phyloP scores from a whole-genome alignment of 2,113 vertebrate species.

The Gambusia holbrooki region DNA sequence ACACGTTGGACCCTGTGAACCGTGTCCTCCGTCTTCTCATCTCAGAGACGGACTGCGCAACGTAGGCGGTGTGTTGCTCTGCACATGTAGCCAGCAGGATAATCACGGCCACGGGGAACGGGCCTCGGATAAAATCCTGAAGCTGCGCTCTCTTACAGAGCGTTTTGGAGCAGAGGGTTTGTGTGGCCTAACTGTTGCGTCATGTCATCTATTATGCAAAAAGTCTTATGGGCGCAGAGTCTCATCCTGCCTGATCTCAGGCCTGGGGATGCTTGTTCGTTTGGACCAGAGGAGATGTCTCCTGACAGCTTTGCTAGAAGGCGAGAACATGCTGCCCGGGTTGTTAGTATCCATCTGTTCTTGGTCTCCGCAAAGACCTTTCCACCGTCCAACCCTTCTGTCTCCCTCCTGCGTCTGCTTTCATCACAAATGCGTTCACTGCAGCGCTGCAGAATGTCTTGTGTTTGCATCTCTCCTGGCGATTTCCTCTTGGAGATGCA shows the following conservation, averaged over 20 bases:
- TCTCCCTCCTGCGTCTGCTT: constrained; percentile 24
- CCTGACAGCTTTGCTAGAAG: constrained; percentile 59
- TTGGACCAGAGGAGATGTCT: constrained; percentile 57
- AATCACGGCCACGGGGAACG: neutral
- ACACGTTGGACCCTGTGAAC: constrained; percentile 4
- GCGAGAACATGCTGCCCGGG: constrained; percentile 46
- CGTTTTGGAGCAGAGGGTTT: constrained; percentile 21
- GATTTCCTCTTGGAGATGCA: constrained; percentile 5
- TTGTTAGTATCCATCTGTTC: constrained; percentile 62
- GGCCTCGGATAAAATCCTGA: constrained; percentile 29
- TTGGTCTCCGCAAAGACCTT: constrained; percentile 44
- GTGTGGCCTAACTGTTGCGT: constrained; percentile 49
- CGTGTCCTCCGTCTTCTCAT: neutral
- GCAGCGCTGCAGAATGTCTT: constrained; percentile 12
- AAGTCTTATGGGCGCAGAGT: constrained; percentile 56
- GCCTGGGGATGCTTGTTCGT: constrained; percentile 56
- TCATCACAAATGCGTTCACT: constrained; percentile 29
- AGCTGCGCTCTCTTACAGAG: constrained; percentile 35
- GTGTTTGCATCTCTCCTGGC: constrained; percentile 33
- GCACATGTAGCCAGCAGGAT: constrained; percentile 6
- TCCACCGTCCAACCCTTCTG: neutral
- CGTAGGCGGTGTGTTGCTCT: constrained; percentile 30
- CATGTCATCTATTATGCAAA: constrained; percentile 65
- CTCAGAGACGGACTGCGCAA: neutral
- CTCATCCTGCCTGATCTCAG: constrained; percentile 59